phyloP scores from a whole-genome alignment of 2,797 vertebrate genomes.

The Moxostoma hubbsi region DNA sequence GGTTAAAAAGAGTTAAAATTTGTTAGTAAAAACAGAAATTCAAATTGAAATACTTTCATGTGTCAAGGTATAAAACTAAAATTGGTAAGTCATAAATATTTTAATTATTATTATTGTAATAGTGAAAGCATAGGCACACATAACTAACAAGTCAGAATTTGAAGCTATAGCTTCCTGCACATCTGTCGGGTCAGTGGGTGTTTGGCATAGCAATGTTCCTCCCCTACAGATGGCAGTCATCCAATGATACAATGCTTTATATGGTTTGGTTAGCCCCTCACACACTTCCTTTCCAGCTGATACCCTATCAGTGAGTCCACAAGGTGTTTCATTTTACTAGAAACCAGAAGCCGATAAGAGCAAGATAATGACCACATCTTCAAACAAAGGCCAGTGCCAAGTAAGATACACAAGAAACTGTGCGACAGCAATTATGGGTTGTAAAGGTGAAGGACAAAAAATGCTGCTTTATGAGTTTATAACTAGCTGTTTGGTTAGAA shows the following conservation, averaged over 20 bases:
- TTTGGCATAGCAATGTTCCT: neutral
- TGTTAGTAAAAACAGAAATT: neutral
- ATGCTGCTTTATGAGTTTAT: too few relatives aligned
- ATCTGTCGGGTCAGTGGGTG: neutral
- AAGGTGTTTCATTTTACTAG: constrained; percentile 40
- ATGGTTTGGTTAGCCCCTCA: constrained; percentile 58
- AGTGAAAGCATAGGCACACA: neutral
- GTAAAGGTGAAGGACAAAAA: too few relatives aligned
- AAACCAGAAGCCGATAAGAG: too few relatives aligned
- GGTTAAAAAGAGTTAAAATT: too few relatives aligned
- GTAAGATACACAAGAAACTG: too few relatives aligned
- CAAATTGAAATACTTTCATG: neutral
- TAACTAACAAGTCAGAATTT: neutral
- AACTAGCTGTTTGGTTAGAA: too few relatives aligned
- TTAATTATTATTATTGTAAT: neutral
- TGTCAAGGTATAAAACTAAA: too few relatives aligned
- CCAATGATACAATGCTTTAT: constrained; percentile 44
- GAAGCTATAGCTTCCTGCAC: neutral
- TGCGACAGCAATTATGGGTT: too few relatives aligned
- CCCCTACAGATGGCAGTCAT: constrained; percentile 24
- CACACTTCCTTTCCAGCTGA: constrained; percentile 60
- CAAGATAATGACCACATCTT: too few relatives aligned
- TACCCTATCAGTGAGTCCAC: constrained; percentile 51
- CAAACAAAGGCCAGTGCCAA: too few relatives aligned
- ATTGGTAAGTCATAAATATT: neutral